Evolutionary conservation across 2,113 vertebrate genomes (phyloP).

Genomic region (Sinocyclocheilus maitianheensis): DNA sequence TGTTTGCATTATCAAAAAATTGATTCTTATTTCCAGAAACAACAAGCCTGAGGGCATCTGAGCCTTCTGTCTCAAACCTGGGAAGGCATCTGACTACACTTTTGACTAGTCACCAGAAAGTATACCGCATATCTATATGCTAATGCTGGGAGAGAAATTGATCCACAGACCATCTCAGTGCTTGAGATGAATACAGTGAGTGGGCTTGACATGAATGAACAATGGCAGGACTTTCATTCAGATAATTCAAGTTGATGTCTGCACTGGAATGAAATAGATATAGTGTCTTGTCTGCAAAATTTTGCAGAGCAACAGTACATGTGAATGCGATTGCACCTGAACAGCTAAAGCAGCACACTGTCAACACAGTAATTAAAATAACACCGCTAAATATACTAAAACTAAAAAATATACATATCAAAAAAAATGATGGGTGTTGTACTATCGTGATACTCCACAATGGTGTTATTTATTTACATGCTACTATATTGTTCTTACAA

Average conservation of each 20-base stretch:
- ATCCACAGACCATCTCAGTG: background rate
- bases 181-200: background rate
- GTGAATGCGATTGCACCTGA: background rate
- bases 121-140: background rate
- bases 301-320: background rate
- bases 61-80: background rate
- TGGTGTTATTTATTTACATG: background rate
- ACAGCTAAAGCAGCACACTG: too few species aligned
- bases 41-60: conserved; percentile 5
- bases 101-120: conserved; percentile 6
- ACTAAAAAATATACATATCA: background rate
- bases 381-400: background rate
- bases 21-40: background rate
- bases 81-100: conserved; percentile 11
- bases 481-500: background rate
- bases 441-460: background rate
- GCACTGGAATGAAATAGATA: conserved; percentile 32
- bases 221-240: background rate
- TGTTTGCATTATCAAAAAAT: conserved; percentile 15
- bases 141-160: conserved; percentile 20
- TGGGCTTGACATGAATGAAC: conserved; percentile 25
- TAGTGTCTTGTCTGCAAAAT: background rate
- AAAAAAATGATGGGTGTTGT: background rate
- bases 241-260: conserved; percentile 33
- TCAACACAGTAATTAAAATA: too few species aligned